Base-by-base conservation (phyloP, 2,113 vertebrate genomes). In the Myrmophylax atrothorax region DNA sequence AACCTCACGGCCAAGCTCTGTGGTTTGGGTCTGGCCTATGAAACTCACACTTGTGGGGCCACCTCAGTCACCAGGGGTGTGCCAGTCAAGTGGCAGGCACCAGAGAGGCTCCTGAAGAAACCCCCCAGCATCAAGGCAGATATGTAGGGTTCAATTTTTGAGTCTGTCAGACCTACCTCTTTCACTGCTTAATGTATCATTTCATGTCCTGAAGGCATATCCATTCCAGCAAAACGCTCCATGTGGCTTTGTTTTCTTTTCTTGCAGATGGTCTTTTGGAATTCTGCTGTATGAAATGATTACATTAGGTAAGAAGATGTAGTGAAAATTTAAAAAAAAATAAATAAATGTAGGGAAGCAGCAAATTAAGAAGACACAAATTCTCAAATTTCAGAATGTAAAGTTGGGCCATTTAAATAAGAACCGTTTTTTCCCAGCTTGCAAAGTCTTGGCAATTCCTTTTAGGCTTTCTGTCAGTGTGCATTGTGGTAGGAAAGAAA, bases 251-350 rank as follows among this genome's bases (percentile, higher is more conserved):
- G 6, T 73, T 93, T 87, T 93, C n/a, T 94, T 95, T 90, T 78
- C 89, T 87, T 87, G 63, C 97, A 99, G 99, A 68, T 99, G 99
- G 99, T 99, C 99, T 9, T 99, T 99, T 92, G 99, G 99, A 73
- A 98, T 99, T 93, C 98, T 99, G 26, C 97, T 99, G 6, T 99
- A 99, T 96, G 99, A 99, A 97, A 99, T 99, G 98, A 97, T 98
- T 91, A 99, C 99, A 44, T 85, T 99, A 85, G 99, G 99, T 99
- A 96, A 98, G 98, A 87, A 47, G 50, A 80, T 35, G 22, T 80
- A 70, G 64, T 50, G 22, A 5, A 42, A 46, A 75, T 63, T 63
- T 2, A 44, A 42, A 60, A 73, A 66, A 29, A 59, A 35, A 35
- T 11, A 28, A 26, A 40, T 40, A 19, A 3, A 59, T 0, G 0